These are phyloP conservation scores for Ormyrus thymus DNA, from an alignment of 2,888 invertebrate species.

Conservation along the genomic window DNA sequence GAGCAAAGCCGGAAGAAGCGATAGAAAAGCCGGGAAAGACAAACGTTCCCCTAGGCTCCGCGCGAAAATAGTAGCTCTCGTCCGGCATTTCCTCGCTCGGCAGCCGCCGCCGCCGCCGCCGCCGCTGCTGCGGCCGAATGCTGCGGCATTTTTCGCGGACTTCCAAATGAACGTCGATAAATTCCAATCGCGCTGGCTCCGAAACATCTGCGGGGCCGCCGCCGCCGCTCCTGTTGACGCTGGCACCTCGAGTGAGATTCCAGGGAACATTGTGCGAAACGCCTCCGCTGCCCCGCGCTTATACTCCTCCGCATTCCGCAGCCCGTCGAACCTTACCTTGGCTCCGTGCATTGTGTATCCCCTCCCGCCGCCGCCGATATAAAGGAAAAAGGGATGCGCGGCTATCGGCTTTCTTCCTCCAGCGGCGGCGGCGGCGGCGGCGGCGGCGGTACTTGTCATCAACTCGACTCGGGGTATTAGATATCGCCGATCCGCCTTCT, in stretches of 20 bases:
- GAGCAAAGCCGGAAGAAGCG: not conserved
- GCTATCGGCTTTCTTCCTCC: conserved; percentile 19
- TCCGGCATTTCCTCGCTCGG: not conserved
- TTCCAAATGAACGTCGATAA: conserved; percentile 56
- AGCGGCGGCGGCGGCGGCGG: not conserved
- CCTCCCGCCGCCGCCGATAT: conserved; percentile 15
- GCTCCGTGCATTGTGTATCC: conserved; percentile 12
- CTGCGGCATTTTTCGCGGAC: conserved; percentile 53
- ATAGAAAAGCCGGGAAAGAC: conserved; percentile 7
- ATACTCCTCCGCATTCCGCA: conserved; percentile 34
- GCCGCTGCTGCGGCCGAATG: conserved; percentile 23
- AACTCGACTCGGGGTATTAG: conserved; percentile 58
- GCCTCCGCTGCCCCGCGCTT: conserved; percentile 23
- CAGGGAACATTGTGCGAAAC: conserved; percentile 53
- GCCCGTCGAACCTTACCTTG: conserved; percentile 18
- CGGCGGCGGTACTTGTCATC: conserved; percentile 53
- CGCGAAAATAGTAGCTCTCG: conserved; percentile 7
- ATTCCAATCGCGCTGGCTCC: conserved; percentile 54
- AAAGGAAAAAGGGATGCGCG: conserved; percentile 33
- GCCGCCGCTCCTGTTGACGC: conserved; percentile 24
- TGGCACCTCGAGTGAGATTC: conserved; percentile 40
- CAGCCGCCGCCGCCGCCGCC: conserved; percentile 15
- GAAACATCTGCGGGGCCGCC: conserved; percentile 20
- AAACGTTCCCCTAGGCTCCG: conserved; percentile 21
- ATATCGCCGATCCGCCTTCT: conserved; percentile 21